Evolutionary conservation across 2,888 invertebrate genomes (phyloP).

Genomic region (Synanthedon formicaeformis): DNA sequence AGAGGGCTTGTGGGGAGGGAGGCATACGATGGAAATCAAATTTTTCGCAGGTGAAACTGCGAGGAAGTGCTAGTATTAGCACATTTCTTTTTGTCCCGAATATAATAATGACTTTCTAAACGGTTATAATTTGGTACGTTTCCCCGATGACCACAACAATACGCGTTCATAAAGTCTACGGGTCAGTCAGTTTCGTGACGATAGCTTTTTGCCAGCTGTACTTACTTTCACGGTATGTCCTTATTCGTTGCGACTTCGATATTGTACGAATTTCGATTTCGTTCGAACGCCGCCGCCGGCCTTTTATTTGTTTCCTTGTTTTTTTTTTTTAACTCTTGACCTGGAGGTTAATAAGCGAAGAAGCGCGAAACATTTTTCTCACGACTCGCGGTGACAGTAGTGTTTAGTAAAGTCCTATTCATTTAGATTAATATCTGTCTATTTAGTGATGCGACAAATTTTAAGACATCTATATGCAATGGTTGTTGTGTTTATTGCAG

Average conservation of each 20-base stretch:
- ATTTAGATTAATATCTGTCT: too few species aligned
- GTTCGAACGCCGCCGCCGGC: conserved; percentile 23
- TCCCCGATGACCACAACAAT: conserved; percentile 16
- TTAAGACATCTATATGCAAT: too few species aligned
- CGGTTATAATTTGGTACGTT: conserved; percentile 30
- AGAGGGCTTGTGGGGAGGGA: too few species aligned
- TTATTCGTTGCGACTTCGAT: conserved; percentile 44
- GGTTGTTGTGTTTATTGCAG: too few species aligned
- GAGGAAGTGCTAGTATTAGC: too few species aligned
- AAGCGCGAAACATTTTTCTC: background rate
- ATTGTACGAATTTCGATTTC: conserved; percentile 53
- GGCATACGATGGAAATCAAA: too few species aligned
- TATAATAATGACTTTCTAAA: conserved; percentile 52
- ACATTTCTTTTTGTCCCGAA: too few species aligned
- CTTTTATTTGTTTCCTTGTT: conserved; percentile 7
- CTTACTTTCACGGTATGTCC: conserved; percentile 55
- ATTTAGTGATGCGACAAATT: too few species aligned
- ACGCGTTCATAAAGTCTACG: conserved; percentile 10
- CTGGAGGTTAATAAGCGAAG: background rate
- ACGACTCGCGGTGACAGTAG: background rate
- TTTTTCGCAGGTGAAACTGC: too few species aligned
- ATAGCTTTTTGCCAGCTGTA: conserved; percentile 23
- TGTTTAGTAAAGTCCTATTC: too few species aligned
- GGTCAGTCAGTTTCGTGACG: conserved; percentile 26
- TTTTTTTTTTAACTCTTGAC: background rate